These are phyloP conservation scores for Odobenus rosmarus DNA, from an alignment of 2,113 vertebrate species.

Conservation along the genomic window DNA sequence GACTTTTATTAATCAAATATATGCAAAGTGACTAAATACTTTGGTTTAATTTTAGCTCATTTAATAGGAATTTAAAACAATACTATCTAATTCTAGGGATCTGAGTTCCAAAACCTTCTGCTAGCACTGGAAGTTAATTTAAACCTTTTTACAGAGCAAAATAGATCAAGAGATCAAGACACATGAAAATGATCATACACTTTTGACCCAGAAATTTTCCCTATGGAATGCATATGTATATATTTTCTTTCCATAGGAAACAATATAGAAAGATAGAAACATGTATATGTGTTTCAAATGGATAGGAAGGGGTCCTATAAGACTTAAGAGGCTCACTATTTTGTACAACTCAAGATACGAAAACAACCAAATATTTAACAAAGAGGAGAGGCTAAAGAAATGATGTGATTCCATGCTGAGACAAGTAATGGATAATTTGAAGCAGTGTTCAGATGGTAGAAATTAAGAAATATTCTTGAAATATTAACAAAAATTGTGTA, in stretches of 20 bases:
- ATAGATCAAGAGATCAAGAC: not conserved
- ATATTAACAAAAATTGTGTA: not conserved
- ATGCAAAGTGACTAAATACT: not conserved
- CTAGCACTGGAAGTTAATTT: not conserved
- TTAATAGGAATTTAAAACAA: not conserved
- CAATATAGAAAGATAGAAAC: not conserved
- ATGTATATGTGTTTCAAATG: not conserved
- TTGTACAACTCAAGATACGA: not conserved
- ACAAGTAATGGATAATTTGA: not conserved
- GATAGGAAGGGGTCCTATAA: not conserved
- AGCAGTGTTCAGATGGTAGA: not conserved
- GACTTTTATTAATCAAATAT: not conserved
- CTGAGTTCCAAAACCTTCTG: not conserved
- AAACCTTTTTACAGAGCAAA: not conserved
- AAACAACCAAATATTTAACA: not conserved
- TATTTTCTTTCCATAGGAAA: not conserved
- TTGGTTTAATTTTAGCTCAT: not conserved
- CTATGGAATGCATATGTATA: not conserved
- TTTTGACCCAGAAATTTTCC: not conserved
- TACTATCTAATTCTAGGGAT: not conserved
- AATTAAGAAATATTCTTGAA: not conserved
- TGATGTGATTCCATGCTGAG: not conserved
- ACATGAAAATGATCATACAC: not conserved
- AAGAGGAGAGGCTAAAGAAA: not conserved
- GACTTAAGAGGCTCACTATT: not conserved